These are phyloP conservation scores for Ciconia maguari DNA, from an alignment of 2,113 vertebrate genomes.

Conservation along the genomic window DNA sequence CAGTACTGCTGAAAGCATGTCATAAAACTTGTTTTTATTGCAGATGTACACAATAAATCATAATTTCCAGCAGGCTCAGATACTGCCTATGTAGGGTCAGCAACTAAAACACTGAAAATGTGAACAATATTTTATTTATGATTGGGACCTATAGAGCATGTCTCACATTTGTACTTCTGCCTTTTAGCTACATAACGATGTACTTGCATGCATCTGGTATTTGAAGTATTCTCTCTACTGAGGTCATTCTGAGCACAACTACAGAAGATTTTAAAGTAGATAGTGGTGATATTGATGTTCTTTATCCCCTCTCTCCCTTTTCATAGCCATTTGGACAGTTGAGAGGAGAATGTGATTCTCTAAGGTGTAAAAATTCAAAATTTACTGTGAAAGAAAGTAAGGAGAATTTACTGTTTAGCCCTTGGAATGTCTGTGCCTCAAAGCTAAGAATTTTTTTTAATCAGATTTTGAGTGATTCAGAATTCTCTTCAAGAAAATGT, in stretches of 20 bases:
- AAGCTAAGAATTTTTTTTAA: neutral
- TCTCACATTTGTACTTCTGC: neutral
- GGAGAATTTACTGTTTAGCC: neutral
- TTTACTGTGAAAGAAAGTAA: neutral
- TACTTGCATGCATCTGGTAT: neutral
- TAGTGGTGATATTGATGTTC: neutral
- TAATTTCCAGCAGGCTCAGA: neutral
- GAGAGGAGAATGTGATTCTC: neutral
- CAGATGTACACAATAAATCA: neutral
- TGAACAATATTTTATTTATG: neutral
- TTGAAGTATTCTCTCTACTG: neutral
- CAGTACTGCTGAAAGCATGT: neutral
- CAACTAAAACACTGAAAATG: neutral
- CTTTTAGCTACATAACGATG: neutral
- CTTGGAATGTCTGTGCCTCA: neutral
- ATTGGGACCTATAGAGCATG: neutral
- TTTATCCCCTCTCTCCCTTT: neutral
- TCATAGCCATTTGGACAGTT: neutral
- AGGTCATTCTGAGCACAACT: neutral
- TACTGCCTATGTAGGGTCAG: neutral
- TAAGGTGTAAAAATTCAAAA: neutral
- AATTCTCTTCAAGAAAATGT: neutral
- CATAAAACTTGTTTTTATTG: neutral
- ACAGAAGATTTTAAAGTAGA: neutral
- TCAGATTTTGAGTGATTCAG: neutral